Base-by-base conservation (phyloP, 2,888 invertebrate genomes). In the Encarsia formosa region DNA sequence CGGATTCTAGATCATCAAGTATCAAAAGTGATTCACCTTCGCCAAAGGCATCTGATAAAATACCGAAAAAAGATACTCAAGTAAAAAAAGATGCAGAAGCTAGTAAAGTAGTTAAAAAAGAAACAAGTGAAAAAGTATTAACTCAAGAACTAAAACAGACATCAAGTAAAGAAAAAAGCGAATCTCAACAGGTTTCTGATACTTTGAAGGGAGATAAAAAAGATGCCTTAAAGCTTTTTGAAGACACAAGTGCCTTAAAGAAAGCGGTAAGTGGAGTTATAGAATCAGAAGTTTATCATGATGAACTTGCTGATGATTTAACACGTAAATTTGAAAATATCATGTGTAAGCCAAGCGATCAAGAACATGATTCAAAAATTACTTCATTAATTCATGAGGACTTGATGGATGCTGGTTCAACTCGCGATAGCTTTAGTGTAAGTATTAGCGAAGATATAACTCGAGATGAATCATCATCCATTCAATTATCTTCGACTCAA, bases 401-500 rank as follows among this genome's bases (percentile, higher is more conserved):
- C 9, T 46, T 49, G 8, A 29, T 60, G 2, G 69, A 68, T 5
- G 66, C 60, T 49, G 62, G 59, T 4, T 62, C 64, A 0, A 61
- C 61, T 3, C 61, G 63, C 13, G 70, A 67, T 13, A 70, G 70
- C 24, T 60, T 65, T 11, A 70, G 69, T 55, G 50, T 66, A 2
- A 53, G 48, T 26, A 38, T 49, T 3, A 70, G 66, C 47, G 72
- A 71, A 18, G 71, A 73, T 35, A 39, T 69, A 43, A 72, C 64
- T 20, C 70, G 70, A 48, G 70, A 71, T 29, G 70, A 71, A 37
- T 70, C 67, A 0, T 69, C 66, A 5, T 70, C 69, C 13, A 56
- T 58, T 4, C 59, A 59, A n/a, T 53, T 65, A 3, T 68, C 70
- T 2, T 67, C 65, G 0, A 65, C 62, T 2, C 65, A 65, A 11